Conservation (phyloP, 2,888 invertebrate species). For the Cheilosia vulpina region DNA sequence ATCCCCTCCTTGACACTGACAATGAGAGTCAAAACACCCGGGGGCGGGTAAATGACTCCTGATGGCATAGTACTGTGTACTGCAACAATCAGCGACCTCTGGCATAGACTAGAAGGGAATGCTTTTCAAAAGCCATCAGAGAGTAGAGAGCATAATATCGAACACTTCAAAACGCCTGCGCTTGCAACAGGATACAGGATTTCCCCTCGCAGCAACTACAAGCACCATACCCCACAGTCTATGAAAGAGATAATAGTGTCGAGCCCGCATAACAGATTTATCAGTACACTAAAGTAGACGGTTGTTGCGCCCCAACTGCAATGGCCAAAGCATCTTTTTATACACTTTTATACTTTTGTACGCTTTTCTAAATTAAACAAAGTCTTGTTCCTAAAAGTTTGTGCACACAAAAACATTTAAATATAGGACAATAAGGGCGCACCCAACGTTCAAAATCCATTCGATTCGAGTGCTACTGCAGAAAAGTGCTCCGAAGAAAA, state of each 20-base stretch:
- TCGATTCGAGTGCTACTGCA: constrained; percentile 23
- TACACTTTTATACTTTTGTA: constrained; percentile 72
- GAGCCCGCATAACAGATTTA: constrained; percentile 60
- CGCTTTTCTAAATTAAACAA: constrained; percentile 58
- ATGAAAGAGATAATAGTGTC: constrained; percentile 49
- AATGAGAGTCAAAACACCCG: constrained; percentile 71
- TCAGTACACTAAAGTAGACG: constrained; percentile 64
- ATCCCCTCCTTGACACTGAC: constrained; percentile 72
- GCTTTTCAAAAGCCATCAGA: constrained; percentile 6
- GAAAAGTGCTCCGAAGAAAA: constrained; percentile 39
- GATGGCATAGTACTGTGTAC: constrained; percentile 45
- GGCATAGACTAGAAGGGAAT: constrained; percentile 47
- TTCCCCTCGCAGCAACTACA: constrained; percentile 27
- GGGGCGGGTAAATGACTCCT: constrained; percentile 66
- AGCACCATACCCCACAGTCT: constrained; percentile 7
- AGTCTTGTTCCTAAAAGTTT: constrained; percentile 65
- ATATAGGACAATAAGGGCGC: constrained; percentile 21
- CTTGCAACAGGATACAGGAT: constrained; percentile 22
- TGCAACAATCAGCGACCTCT: constrained; percentile 69
- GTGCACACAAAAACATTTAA: background rate
- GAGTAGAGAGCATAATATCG: constrained; percentile 26
- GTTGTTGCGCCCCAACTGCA: constrained; percentile 69
- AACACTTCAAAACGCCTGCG: constrained; percentile 57
- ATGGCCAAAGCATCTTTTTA: constrained; percentile 59
- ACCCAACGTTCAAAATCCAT: constrained; percentile 2